A percentile compares a stretch with the other conserved stretches of the same genome.
Evolutionary conservation across 1,140 invertebrate genomes (phyloP).

Genomic region (Protaetia brevitarsis): DNA sequence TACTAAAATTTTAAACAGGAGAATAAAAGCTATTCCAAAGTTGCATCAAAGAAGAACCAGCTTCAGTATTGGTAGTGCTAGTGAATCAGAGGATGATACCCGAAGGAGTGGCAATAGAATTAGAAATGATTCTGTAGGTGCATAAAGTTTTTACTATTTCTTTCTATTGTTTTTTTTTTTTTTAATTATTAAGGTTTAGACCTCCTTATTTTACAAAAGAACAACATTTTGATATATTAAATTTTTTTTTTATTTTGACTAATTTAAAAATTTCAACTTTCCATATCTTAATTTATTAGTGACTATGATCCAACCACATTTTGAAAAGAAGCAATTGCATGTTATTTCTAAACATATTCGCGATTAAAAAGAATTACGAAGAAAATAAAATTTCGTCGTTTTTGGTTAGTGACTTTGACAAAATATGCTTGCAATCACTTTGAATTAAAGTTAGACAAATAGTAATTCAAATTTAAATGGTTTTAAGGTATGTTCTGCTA

Average conservation of each 20-base stretch:
- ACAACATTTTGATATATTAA: neutral
- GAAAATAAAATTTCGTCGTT: too few relatives aligned
- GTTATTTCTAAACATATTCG: too few relatives aligned
- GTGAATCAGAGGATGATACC: conserved; percentile 47
- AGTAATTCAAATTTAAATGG: too few relatives aligned
- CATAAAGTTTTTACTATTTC: neutral
- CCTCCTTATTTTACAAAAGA: neutral
- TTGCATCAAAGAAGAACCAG: conserved; percentile 40
- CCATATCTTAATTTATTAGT: too few relatives aligned
- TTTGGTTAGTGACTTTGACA: too few relatives aligned
- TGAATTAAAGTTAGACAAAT: neutral
- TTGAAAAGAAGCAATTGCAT: too few relatives aligned
- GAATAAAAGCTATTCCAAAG: conserved; percentile 44
- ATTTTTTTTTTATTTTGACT: neutral
- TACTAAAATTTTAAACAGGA: conserved; percentile 42
- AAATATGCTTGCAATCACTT: too few relatives aligned
- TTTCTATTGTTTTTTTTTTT: neutral
- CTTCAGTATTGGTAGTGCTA: conserved; percentile 41
- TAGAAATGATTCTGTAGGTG: conserved; percentile 45
- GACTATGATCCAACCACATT: too few relatives aligned
- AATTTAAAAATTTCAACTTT: too few relatives aligned
- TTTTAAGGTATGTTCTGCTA: conserved; percentile 36
- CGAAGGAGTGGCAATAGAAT: conserved; percentile 36
- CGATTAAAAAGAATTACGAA: too few relatives aligned
- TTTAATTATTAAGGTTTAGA: neutral